A percentile compares a stretch with the other conserved stretches of the same genome.
These are phyloP conservation scores for Spea bombifrons DNA, from an alignment of 2,113 vertebrate genomes.

Conservation along the genomic window DNA sequence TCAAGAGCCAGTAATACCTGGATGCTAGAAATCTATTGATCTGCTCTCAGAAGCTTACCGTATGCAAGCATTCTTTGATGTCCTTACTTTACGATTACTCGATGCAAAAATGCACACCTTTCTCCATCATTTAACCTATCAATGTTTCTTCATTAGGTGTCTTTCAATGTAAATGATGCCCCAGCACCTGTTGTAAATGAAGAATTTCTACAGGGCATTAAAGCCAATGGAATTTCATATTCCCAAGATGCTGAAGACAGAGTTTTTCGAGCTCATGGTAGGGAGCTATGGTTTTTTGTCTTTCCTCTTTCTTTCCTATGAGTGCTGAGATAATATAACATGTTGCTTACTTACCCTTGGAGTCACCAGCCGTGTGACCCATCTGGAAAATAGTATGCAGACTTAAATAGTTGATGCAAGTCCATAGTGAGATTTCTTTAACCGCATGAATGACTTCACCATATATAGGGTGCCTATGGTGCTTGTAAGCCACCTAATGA, in stretches of 20 bases:
- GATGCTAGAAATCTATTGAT: conserved; percentile 28
- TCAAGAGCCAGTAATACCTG: conserved; percentile 31
- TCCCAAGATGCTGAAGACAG: conserved; percentile 89
- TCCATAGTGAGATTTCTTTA: too few species aligned
- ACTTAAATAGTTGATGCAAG: too few species aligned
- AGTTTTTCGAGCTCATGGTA: conserved; percentile 91
- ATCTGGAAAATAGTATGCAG: too few species aligned
- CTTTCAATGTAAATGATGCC: conserved; percentile 77
- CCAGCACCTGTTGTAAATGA: conserved; percentile 81
- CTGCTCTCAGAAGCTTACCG: conserved; percentile 9
- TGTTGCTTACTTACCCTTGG: too few species aligned
- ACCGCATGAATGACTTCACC: too few species aligned
- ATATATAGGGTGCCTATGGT: too few species aligned
- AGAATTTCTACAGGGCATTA: conserved; percentile 86
- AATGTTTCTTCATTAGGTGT: conserved; percentile 67
- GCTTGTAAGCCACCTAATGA: too few species aligned
- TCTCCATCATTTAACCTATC: not conserved
- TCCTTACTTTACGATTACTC: conserved; percentile 22
- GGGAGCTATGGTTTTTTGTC: conserved; percentile 49
- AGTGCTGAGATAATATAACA: too few species aligned
- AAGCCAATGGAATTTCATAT: conserved; percentile 78
- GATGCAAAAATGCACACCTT: not conserved
- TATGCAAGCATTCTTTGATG: conserved; percentile 22
- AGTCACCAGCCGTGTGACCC: not conserved
- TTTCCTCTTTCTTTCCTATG: conserved; percentile 31